A percentile compares a stretch with the other conserved stretches of the same genome.
These are phyloP conservation scores for Puma concolor DNA, from an alignment of 2,113 vertebrate genomes.

Conservation along the genomic window DNA sequence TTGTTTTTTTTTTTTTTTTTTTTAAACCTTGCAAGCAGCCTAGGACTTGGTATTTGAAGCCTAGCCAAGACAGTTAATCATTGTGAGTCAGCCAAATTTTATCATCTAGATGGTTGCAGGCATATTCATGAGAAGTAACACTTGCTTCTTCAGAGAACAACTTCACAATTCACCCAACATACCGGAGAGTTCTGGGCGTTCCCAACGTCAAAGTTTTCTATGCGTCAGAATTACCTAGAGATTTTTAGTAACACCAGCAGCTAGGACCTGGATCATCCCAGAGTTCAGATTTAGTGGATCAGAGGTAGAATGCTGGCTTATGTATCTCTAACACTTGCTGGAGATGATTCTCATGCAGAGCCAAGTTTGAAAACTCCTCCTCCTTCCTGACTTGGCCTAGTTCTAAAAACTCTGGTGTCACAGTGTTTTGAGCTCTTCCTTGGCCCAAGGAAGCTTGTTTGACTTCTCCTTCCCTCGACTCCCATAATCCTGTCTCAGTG, in stretches of 20 bases:
- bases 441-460: no score
- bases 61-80: background rate
- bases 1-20: background rate
- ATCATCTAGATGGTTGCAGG: background rate
- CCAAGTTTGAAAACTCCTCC: background rate
- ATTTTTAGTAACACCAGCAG: background rate
- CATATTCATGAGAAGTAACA: background rate
- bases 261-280: background rate
- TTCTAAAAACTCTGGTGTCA: background rate
- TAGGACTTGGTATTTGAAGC: background rate
- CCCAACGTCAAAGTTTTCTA: background rate
- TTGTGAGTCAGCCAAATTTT: background rate
- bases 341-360: background rate
- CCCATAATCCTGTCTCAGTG: background rate
- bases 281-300: background rate
- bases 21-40: background rate
- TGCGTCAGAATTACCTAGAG: background rate
- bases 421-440: background rate
- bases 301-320: background rate
- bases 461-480: background rate
- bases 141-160: background rate
- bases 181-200: background rate
- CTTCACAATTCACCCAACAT: background rate
- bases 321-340: background rate
- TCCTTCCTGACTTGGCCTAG: background rate